These are phyloP conservation scores for Scaptomyza reducta DNA, from an alignment of 2,888 invertebrate genomes.

Conservation along the genomic window DNA sequence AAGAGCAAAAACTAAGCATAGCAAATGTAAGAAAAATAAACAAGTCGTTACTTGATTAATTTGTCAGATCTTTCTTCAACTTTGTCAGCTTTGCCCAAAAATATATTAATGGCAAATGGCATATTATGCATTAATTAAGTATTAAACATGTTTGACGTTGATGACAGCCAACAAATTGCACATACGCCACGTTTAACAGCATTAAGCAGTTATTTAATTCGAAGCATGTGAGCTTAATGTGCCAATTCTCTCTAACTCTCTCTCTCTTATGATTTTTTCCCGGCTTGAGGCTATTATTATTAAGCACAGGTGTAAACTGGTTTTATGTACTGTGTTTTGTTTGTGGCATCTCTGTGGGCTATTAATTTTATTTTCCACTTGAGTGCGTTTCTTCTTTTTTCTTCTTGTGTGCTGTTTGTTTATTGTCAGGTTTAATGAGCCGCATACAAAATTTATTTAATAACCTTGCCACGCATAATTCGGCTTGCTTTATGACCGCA, in stretches of 20 bases:
- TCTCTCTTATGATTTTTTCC: background rate
- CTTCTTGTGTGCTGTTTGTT: constrained; percentile 4
- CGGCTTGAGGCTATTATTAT: constrained; percentile 26
- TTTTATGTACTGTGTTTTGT: constrained; percentile 10
- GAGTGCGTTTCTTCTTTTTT: constrained; percentile 36
- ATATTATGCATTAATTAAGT: constrained; percentile 65
- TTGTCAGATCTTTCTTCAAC: constrained; percentile 34
- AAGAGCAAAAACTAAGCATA: background rate
- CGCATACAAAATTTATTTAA: constrained; percentile 75
- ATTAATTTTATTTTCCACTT: constrained; percentile 60
- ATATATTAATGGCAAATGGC: constrained; percentile 39
- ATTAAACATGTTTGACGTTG: constrained; percentile 27
- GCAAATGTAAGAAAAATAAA: constrained; percentile 7
- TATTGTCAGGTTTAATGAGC: constrained; percentile 61
- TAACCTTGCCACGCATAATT: constrained; percentile 56
- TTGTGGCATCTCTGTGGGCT: constrained; percentile 9
- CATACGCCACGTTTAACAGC: constrained; percentile 41
- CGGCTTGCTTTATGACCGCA: constrained; percentile 44
- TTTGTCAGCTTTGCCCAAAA: background rate
- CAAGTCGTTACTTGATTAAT: background rate
- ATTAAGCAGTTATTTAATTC: constrained; percentile 21
- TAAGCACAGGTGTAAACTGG: constrained; percentile 35
- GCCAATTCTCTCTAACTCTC: constrained; percentile 1
- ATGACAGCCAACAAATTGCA: constrained; percentile 24
- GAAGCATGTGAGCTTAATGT: constrained; percentile 10